Conservation (phyloP, 2,797 vertebrate genomes). For the Rhabdophis nuchalis region DNA sequence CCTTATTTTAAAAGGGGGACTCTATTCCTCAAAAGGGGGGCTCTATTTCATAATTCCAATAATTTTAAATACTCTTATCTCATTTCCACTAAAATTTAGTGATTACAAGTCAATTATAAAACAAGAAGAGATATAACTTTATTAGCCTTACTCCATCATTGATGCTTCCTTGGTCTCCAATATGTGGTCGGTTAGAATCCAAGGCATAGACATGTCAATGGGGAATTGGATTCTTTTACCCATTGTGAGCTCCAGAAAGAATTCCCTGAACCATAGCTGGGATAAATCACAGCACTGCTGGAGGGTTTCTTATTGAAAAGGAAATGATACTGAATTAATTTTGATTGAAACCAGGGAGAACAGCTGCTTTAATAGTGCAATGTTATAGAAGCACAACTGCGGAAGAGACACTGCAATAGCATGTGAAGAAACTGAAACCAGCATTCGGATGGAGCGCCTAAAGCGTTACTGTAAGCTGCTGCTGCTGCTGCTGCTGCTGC, state of each 20-base stretch:
- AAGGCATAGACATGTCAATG: conserved; percentile 98
- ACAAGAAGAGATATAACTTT: not conserved
- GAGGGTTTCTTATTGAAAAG: conserved; percentile 83
- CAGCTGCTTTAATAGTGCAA: conserved; percentile 42
- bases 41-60: not conserved
- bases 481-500: not conserved
- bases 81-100: not conserved
- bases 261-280: conserved; percentile 97
- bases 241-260: conserved; percentile 97
- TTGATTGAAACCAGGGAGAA: not conserved
- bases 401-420: conserved; percentile 23
- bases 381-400: conserved; percentile 34
- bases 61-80: not conserved
- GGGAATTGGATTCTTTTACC: conserved; percentile 97
- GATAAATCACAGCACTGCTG: conserved; percentile 98
- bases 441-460: conserved; percentile 13
- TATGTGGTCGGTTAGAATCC: conserved; percentile 97
- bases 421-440: conserved; percentile 11
- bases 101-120: not conserved
- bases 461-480: not conserved
- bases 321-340: conserved; percentile 41
- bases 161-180: conserved; percentile 94
- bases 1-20: not conserved
- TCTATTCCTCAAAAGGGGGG: not conserved
- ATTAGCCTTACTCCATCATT: conserved; percentile 91